Percentiles rank a stretch among this genome's conserved stretches.
These are phyloP conservation scores for Thamnophis sirtalis DNA, from an alignment of 2,113 vertebrate species.

Conservation along the genomic window DNA sequence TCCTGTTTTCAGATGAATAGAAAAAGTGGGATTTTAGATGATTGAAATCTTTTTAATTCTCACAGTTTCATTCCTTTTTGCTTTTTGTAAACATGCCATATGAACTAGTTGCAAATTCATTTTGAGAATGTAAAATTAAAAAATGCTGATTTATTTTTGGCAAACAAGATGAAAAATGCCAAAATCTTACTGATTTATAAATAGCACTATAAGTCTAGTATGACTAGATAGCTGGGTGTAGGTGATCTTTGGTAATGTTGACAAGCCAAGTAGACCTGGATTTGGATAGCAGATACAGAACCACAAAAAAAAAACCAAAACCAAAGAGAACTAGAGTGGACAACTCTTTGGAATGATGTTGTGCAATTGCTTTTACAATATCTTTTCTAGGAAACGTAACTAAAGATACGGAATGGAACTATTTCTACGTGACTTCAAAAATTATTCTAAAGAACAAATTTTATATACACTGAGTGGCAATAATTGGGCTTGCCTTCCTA, in stretches of 20 bases:
- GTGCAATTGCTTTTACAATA: background rate
- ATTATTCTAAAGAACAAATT: background rate
- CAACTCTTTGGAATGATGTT: background rate
- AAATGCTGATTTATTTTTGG: background rate
- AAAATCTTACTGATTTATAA: background rate
- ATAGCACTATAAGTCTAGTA: background rate
- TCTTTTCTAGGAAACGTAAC: background rate
- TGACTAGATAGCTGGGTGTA: background rate
- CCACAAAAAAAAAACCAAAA: background rate
- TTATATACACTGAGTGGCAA: background rate
- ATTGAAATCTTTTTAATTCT: background rate
- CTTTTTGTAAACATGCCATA: constrained; percentile 19
- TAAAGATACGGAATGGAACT: background rate
- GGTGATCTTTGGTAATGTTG: background rate
- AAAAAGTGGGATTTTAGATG: background rate
- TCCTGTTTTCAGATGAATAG: background rate
- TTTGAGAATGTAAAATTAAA: constrained; percentile 17
- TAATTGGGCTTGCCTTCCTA: background rate
- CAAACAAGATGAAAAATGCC: background rate
- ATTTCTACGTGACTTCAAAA: background rate
- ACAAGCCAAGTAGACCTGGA: background rate
- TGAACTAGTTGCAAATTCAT: constrained; percentile 42
- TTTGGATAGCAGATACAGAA: background rate
- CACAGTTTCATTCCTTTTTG: constrained; percentile 11
- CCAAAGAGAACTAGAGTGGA: background rate